Conservation (phyloP, 2,797 vertebrate genomes). For the Amblyraja radiata region DNA sequence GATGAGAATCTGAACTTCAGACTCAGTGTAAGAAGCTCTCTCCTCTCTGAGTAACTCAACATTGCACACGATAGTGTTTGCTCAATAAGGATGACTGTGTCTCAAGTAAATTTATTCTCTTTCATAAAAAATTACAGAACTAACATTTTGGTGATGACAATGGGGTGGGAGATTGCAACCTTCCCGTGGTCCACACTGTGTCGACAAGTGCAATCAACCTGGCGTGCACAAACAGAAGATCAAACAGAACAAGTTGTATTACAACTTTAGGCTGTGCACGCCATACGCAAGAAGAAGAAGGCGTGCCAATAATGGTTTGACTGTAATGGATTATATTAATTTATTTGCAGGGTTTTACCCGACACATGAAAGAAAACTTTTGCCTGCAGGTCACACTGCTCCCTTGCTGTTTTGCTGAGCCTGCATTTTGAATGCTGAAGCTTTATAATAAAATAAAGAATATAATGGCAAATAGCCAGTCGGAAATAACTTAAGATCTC, state of each 20-base stretch:
- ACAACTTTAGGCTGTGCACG: no score
- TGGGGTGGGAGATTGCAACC: no score
- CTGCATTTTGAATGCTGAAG: background rate
- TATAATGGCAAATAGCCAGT: background rate
- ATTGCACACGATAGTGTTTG: no score
- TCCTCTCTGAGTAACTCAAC: background rate
- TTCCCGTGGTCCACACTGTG: no score
- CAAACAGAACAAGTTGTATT: no score
- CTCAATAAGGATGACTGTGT: no score
- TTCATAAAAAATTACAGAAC: background rate
- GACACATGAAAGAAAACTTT: background rate
- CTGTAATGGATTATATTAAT: background rate
- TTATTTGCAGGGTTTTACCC: background rate
- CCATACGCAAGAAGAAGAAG: no score
- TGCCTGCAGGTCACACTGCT: conserved; percentile 1
- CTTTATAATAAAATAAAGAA: conserved; percentile 5
- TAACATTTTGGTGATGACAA: background rate
- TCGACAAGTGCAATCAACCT: no score
- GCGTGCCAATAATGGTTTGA: background rate
- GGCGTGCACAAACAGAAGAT: no score
- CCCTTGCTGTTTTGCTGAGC: conserved; percentile 2
- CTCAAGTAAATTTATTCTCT: no score
- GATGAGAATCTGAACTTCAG: no score
- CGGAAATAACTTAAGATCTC: conserved; percentile 38
- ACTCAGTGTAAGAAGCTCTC: no score